Evolutionary conservation across 1,140 invertebrate species (phyloP), one percentile per base, ranked within the genome.

Genomic region (Drosophila malerkotliana): DNA sequence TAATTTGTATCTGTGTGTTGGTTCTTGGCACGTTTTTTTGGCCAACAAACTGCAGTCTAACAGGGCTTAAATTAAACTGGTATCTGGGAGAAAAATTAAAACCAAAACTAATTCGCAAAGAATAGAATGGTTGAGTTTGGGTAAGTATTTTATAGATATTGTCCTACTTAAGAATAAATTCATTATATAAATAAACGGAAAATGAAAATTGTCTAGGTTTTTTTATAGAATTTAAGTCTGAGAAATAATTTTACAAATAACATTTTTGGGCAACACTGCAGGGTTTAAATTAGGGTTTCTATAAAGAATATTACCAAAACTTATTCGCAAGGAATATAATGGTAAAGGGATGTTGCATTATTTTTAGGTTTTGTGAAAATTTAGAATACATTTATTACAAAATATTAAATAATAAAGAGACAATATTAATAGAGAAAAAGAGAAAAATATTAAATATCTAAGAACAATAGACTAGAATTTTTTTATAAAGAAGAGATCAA

Each of bases 21-120:
- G 37, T 79, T 62, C 51, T 56, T 28, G 51, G 32, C 67, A 71
- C 63, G 62, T 69, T 48, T 48, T 68, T n/a, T 1, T 8, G 21
- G 63, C 10, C 24, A 68, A 69, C 51, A 71, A 71, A 71, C 53
- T 58, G 67, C 67, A 58, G 24, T 71, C 58, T 34, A 21, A 15
- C 67, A 68, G 63, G 18, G 52, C 63, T 37, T 12, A 26, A 53
- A 44, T 68, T 54, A 30, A 47, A 28, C 30, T 66, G 48, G 21
- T 44, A 8, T n/a, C 14, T 52, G 7, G 26, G 26, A 1, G 21
- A 34, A 9, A 47, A 45, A 10, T 53, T 15, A 34, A 52, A 34
- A 14, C 48, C 24, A 15, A 47, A 67, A 37, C n/a, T 15, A 4
- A 30, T 30, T 30, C n/a, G 8, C 14, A 14, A 47, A 55, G 30